Conservation (phyloP, 2,797 vertebrate genomes). For the Leuciscus waleckii region DNA sequence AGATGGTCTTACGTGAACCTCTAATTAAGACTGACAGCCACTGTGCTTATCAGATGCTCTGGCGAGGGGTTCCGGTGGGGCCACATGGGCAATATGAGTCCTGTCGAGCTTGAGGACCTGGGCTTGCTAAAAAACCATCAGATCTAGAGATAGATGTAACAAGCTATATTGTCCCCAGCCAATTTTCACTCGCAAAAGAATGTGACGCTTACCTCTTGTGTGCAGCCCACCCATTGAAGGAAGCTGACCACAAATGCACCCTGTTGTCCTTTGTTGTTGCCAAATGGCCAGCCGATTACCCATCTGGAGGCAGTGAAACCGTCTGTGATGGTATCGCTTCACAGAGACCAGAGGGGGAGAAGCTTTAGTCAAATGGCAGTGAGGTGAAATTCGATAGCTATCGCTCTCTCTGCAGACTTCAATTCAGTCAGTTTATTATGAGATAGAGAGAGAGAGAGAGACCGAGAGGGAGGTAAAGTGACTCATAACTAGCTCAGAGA, state of each 20-base stretch:
- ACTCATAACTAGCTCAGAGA: slow-evolving; percentile 21
- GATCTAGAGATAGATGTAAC: slow-evolving; percentile 19
- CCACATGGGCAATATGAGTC: background rate
- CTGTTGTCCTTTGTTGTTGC: slow-evolving; percentile 22
- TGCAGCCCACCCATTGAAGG: slow-evolving; percentile 1
- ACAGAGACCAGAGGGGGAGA: slow-evolving; percentile 38
- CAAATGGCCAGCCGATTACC: slow-evolving; percentile 36
- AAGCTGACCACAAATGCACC: slow-evolving; percentile 36
- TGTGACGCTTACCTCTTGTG: background rate
- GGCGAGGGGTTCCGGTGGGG: background rate
- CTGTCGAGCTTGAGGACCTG: background rate
- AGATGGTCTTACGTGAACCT: background rate
- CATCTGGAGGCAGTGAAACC: slow-evolving; percentile 26
- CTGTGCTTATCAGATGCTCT: slow-evolving; percentile 11
- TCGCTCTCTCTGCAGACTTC: slow-evolving; percentile 27
- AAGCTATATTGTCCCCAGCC: slow-evolving; percentile 18
- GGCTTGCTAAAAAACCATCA: background rate
- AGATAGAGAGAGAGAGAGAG: slow-evolving; percentile 22
- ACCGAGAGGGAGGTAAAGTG: slow-evolving; percentile 6
- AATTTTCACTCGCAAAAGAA: slow-evolving; percentile 24
- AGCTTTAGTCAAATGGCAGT: slow-evolving; percentile 36
- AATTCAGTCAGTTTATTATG: slow-evolving; percentile 35
- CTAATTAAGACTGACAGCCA: slow-evolving; percentile 39
- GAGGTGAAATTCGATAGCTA: slow-evolving; percentile 50
- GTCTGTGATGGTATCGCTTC: slow-evolving; percentile 48